Base-by-base conservation (phyloP, 2,113 vertebrate genomes). In the Coryphaenoides rupestris region DNA sequence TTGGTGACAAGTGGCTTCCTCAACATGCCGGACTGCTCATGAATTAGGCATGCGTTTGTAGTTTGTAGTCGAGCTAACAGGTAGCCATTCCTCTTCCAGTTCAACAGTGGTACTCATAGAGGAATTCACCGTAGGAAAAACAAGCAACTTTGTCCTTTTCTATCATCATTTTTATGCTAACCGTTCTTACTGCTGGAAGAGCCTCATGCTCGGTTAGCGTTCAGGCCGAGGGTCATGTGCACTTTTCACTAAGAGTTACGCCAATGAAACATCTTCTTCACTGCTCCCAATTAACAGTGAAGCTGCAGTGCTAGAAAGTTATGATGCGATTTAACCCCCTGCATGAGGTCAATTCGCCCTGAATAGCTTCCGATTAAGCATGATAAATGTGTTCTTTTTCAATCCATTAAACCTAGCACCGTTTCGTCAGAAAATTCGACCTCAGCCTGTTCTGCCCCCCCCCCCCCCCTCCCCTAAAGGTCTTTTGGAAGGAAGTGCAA, bases 331-430 rank as follows among this genome's bases (percentile, higher is more conserved):
- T 88, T 86, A 87, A 85, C 82, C 84, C 79, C 72, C 82, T 3
- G 60, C 79, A 86, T 84, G 83, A 82, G 82, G 79, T 84, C 80
- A 84, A 88, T 84, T 91, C 88, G 73, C 86, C 81, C 83, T 80
- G 74, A 84, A 83, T 79, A 75, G 84, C 82, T 82, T 86, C 73
- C 66, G 68, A 83, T 87, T 87, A 81, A 89, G 81, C 83, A 82
- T 84, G 82, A 86, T 80, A 81, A 76, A 85, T 78, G 60, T 81
- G 72, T 86, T 80, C 75, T 81, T 88, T 85, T 78, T 87, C 77
- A 80, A 71, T 68, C 76, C 82, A 87, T 86, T 88, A 85, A 87
- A 82, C 78, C 69, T 78, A 81, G 80, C 79, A 60, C 71, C 79
- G 84, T 84, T 83, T 77, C 76, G 66, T 74, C 82, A 58, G 73